phyloP scores from a whole-genome alignment of 2,888 invertebrate species.

The Oscheius sp. region DNA sequence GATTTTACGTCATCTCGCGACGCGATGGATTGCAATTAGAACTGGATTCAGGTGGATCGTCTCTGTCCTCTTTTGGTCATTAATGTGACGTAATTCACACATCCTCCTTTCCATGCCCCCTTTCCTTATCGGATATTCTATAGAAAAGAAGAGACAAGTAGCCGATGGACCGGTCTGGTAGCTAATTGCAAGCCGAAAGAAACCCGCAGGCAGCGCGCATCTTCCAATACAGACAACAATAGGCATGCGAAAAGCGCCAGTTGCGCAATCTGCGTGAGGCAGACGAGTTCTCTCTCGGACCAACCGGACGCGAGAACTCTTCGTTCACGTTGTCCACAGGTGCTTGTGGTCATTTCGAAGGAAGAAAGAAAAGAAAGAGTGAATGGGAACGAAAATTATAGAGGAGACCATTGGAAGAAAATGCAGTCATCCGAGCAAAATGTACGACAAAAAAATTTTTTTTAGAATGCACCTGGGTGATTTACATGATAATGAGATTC shows the following conservation, averaged over 20 bases:
- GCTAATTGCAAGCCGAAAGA: constrained; percentile 34
- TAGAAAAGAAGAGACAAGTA: constrained; percentile 15
- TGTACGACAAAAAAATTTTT: not conserved
- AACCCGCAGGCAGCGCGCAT: constrained; percentile 30
- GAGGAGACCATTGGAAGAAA: not conserved
- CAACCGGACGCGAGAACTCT: not conserved
- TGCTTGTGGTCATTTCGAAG: constrained; percentile 2
- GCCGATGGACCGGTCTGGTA: constrained; percentile 31
- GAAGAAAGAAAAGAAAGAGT: too few species aligned
- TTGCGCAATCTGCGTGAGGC: constrained; percentile 31
- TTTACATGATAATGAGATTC: not conserved
- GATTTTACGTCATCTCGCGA: not conserved
- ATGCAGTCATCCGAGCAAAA: not conserved
- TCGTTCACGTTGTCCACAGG: not conserved
- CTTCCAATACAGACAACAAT: constrained; percentile 31
- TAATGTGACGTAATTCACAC: not conserved
- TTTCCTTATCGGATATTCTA: constrained; percentile 30
- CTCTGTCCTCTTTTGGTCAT: too few species aligned
- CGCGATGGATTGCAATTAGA: constrained; percentile 14
- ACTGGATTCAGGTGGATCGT: constrained; percentile 7
- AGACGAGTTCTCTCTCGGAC: constrained; percentile 24
- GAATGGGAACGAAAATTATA: not conserved
- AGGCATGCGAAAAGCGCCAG: constrained; percentile 32
- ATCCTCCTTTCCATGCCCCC: too few species aligned
- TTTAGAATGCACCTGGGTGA: not conserved